A percentile compares a stretch with the other conserved stretches of the same genome.
These are phyloP conservation scores for Parascotia fuliginaria DNA, from an alignment of 2,888 invertebrate species.

Conservation along the genomic window DNA sequence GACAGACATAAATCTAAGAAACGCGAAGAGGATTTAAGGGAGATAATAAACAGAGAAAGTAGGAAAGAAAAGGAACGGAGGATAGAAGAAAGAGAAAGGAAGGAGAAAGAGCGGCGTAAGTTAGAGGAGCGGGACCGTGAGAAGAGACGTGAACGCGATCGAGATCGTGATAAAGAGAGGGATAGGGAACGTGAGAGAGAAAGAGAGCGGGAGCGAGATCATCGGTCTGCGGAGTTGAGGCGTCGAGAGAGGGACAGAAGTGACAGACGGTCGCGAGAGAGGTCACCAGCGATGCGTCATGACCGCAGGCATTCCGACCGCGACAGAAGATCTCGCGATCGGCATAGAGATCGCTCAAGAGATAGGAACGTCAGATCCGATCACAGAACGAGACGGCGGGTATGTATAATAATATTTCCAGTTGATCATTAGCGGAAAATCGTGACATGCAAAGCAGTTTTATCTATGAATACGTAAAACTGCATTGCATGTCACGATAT, in stretches of 20 bases:
- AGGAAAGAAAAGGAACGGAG: conserved; percentile 61
- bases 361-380: conserved; percentile 55
- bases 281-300: conserved; percentile 37
- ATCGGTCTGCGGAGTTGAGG: conserved; percentile 30
- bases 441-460: too few relatives aligned
- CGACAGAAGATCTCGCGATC: conserved; percentile 40
- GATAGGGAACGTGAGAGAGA: conserved; percentile 54
- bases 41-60: conserved; percentile 68
- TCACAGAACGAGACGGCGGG: conserved; percentile 50
- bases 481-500: too few relatives aligned
- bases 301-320: conserved; percentile 44
- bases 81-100: conserved; percentile 60
- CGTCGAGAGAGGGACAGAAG: conserved; percentile 50
- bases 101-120: conserved; percentile 58
- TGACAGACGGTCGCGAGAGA: conserved; percentile 49
- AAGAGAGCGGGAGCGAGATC: conserved; percentile 36
- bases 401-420: too few relatives aligned
- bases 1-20: conserved; percentile 61
- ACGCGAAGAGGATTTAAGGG: conserved; percentile 76
- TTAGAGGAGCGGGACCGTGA: conserved; percentile 49
- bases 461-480: too few relatives aligned
- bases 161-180: conserved; percentile 55
- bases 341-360: conserved; percentile 59
- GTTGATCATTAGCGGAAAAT: too few relatives aligned
- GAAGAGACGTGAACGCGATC: conserved; percentile 44